These are phyloP conservation scores for Meandrina meandrites DNA, from an alignment of 92 coral and sea anemone genomes.

Conservation along the genomic window DNA sequence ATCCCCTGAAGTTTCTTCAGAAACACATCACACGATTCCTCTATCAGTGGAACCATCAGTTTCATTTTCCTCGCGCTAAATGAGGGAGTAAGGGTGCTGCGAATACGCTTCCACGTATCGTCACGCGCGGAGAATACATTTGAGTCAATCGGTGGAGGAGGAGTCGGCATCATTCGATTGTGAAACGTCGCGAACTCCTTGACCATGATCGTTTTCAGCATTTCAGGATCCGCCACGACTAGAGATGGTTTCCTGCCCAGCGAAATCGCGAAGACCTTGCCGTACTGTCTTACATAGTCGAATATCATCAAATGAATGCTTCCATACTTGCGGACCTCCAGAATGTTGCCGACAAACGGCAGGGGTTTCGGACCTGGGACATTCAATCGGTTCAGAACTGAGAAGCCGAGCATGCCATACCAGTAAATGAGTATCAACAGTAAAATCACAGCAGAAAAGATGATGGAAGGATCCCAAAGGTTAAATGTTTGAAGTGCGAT, in stretches of 20 bases:
- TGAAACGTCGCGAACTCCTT: constrained; percentile 57
- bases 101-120: constrained; percentile 72
- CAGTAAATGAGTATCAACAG: constrained; percentile 51
- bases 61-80: constrained; percentile 63
- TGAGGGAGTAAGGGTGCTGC: constrained; percentile 53
- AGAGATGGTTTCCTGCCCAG: constrained; percentile 61
- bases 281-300: constrained; percentile 56
- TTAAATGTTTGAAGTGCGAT: background rate
- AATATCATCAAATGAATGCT: constrained; percentile 55
- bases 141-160: constrained; percentile 27
- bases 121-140: constrained; percentile 48
- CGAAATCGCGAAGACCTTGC: constrained; percentile 59
- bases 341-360: constrained; percentile 65
- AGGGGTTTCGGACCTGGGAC: constrained; percentile 71
- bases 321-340: constrained; percentile 47
- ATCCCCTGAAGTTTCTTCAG: constrained; percentile 51
- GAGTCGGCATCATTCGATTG: constrained; percentile 36
- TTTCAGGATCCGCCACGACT: constrained; percentile 76
- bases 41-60: constrained; percentile 58
- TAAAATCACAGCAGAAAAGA: constrained; percentile 3
- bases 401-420: constrained; percentile 48
- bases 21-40: constrained; percentile 60
- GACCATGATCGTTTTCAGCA: constrained; percentile 64
- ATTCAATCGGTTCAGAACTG: constrained; percentile 38
- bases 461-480: constrained; percentile 20